Conservation (phyloP, 35 echinoderm and acorn worm genomes). For the Apostichopus parvimensis region DNA sequence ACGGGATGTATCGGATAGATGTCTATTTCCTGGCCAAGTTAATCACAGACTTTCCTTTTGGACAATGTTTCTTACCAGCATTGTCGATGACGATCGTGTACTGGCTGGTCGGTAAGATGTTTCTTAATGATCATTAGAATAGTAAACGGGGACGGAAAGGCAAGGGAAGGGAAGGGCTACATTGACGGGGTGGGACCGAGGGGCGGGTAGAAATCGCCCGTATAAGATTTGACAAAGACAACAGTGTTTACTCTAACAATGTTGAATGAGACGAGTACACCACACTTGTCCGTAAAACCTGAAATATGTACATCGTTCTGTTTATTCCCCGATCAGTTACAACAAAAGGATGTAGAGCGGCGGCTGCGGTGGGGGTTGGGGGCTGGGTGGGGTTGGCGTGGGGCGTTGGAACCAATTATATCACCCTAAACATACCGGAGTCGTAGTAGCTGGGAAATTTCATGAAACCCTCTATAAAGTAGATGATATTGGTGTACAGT, state of each 20-base stretch:
- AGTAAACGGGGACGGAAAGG: no score
- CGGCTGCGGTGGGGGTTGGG: no score
- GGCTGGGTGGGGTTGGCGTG: neutral
- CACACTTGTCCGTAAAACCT: no score
- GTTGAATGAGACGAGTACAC: no score
- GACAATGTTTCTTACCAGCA: constrained; percentile 27
- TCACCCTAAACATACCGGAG: no score
- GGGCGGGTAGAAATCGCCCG: neutral
- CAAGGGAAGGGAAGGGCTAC: neutral
- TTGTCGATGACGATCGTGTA: constrained; percentile 41
- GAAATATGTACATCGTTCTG: no score
- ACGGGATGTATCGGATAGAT: constrained; percentile 86
- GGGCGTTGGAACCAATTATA: no score
- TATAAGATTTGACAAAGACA: neutral
- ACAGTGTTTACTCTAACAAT: neutral
- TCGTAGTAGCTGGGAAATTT: no score
- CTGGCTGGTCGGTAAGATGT: constrained; percentile 64
- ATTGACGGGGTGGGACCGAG: neutral
- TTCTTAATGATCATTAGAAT: neutral
- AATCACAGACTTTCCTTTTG: constrained; percentile 63
- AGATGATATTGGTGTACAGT: no score
- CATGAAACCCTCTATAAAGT: no score
- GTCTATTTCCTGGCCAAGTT: constrained; percentile 72
- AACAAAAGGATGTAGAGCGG: neutral
- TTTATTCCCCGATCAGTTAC: neutral